phyloP scores from a whole-genome alignment of 2,113 vertebrate genomes.

The Pipra filicauda region DNA sequence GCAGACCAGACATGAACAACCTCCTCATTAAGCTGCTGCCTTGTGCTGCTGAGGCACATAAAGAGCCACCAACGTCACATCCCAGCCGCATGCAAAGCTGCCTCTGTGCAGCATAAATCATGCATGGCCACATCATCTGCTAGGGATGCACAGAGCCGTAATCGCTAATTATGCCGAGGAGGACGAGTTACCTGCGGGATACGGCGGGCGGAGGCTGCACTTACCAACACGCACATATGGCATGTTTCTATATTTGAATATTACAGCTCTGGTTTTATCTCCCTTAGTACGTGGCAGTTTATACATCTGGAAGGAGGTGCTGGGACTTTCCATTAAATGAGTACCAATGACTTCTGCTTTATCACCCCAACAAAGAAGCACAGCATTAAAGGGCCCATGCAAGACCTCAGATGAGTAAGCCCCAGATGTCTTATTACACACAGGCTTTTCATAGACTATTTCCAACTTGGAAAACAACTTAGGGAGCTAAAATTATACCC shows the following conservation, averaged over 20 bases:
- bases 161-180: conserved; percentile 4
- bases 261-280: not conserved
- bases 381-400: not conserved
- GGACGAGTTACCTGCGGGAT: conserved; percentile 14
- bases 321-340: not conserved
- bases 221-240: not conserved
- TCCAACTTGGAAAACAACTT: not conserved
- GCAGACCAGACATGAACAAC: conserved; percentile 8
- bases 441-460: not conserved
- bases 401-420: conserved; percentile 27
- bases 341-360: not conserved
- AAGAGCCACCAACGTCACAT: conserved; percentile 24
- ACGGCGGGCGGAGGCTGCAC: not conserved
- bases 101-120: conserved; percentile 48
- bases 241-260: not conserved
- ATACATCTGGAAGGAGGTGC: not conserved
- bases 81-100: not conserved
- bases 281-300: not conserved
- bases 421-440: conserved; percentile 6
- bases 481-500: conserved; percentile 29
- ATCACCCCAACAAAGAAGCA: not conserved
- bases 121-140: conserved; percentile 52
- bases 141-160: conserved; percentile 9
- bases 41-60: not conserved
- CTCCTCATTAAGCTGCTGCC: conserved; percentile 24